A percentile compares a stretch with the other conserved stretches of the same genome.
Conservation (phyloP, 2,888 invertebrate genomes). For the Bellardia pandia region DNA sequence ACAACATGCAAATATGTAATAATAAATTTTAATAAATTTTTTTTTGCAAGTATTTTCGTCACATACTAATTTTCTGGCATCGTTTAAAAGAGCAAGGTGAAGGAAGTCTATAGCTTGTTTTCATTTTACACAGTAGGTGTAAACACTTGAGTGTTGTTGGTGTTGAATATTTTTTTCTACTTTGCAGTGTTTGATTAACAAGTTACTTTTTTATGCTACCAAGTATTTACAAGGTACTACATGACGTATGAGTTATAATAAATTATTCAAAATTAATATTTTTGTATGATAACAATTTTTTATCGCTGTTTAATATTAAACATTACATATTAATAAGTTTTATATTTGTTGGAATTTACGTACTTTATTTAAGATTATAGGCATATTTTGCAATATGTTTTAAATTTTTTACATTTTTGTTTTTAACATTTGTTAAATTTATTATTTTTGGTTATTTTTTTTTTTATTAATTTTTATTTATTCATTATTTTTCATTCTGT, state of each 20-base stretch:
- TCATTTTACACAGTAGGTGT: background rate
- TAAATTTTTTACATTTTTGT: background rate
- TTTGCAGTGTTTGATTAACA: conserved; percentile 5
- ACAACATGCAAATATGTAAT: too few relatives aligned
- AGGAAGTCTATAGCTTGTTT: background rate
- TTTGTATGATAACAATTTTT: background rate
- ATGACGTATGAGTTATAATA: conserved; percentile 44
- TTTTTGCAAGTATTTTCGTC: too few relatives aligned
- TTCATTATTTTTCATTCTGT: background rate
- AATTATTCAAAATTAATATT: conserved; percentile 40
- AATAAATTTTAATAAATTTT: too few relatives aligned
- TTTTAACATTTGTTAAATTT: background rate
- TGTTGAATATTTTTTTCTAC: background rate
- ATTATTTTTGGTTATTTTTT: background rate
- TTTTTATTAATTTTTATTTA: background rate
- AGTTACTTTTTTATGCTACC: conserved; percentile 7
- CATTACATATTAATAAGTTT: background rate
- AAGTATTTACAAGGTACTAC: conserved; percentile 36
- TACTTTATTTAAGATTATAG: background rate
- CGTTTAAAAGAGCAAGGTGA: background rate
- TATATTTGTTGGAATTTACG: background rate
- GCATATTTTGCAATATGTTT: background rate
- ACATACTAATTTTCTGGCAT: background rate
- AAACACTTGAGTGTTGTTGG: background rate
- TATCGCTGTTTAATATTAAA: background rate